Base-by-base conservation (phyloP, 2,113 vertebrate genomes). In the Argyrosomus japonicus region DNA sequence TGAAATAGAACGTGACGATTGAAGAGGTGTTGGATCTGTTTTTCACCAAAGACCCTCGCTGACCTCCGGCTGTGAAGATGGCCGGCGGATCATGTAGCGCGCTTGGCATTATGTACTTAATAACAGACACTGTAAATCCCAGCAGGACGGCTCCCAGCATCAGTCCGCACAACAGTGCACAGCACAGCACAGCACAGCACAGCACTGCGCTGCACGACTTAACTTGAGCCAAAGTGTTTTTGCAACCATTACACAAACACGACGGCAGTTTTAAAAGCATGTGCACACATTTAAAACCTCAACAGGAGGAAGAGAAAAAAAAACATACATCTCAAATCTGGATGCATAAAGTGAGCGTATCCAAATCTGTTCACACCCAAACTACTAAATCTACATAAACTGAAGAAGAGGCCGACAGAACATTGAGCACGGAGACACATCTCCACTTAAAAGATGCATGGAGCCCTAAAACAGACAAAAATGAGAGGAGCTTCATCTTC, bases 361-460 rank as follows among this genome's bases (percentile, higher is more conserved):
- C 62, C 68, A 87, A 88, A 88, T 85, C 79, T 90, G 77, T 86
- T 90, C 90, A 89, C 88, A 82, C 87, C 84, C 78, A 63, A 65
- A 68, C 71, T 14, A 18, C 81, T 36, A 84, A 82, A 84, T 81
- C 79, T 27, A 27, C 25, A 27, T 27, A 2, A 27, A 27, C 25
- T n/a, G n/a, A n/a, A n/a, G n/a, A n/a, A 29, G 29, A 29, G 29
- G 29, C 29, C 29, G 5, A 32, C 29, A 32, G 29, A 32, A 32
- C 29, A 32, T 32, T 4, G 29, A 32, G 29, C 29, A 32, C 29
- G 4, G 29, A 32, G 4, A 32, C 29, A 32, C 29, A 32, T 32
- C 29, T 32, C 5, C 29, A 32, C 29, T 5, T 32, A 5, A 32
- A 27, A 27, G 25, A 27, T 27, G 25, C 25, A 27, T 27, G 25